These are phyloP conservation scores for Zoanthus sansibaricus DNA, from an alignment of 92 coral and sea anemone species.

Conservation along the genomic window DNA sequence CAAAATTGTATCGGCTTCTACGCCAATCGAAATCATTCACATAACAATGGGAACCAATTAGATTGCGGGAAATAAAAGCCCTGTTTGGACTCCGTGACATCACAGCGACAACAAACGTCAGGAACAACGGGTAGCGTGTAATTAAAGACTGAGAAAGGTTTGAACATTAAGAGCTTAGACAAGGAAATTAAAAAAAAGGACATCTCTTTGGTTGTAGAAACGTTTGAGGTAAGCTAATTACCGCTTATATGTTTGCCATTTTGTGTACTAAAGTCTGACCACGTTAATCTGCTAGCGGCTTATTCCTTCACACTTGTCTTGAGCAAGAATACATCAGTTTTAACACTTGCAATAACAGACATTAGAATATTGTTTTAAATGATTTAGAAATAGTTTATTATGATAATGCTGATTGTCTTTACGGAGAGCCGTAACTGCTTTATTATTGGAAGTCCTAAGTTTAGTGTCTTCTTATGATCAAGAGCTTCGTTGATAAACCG, in stretches of 20 bases:
- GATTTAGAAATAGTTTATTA: neutral
- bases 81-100: conserved; percentile 32
- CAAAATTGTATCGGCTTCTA: neutral
- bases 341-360: conserved; percentile 11
- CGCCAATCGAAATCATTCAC: conserved; percentile 10
- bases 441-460: neutral
- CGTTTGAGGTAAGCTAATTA: neutral
- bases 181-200: neutral
- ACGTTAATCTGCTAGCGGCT: neutral
- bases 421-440: neutral
- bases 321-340: neutral
- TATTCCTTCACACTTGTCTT: neutral
- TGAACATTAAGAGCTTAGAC: neutral
- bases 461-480: neutral
- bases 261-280: neutral
- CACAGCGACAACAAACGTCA: conserved; percentile 48
- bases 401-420: neutral
- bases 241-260: neutral
- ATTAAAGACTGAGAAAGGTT: neutral
- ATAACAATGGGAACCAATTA: conserved; percentile 28
- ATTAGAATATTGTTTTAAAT: neutral
- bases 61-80: neutral
- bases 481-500: neutral
- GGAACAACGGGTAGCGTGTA: neutral
- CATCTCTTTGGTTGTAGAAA: neutral